Evolutionary conservation across 2,888 invertebrate genomes (phyloP).

Genomic region (Nipponacmea schrenckii): DNA sequence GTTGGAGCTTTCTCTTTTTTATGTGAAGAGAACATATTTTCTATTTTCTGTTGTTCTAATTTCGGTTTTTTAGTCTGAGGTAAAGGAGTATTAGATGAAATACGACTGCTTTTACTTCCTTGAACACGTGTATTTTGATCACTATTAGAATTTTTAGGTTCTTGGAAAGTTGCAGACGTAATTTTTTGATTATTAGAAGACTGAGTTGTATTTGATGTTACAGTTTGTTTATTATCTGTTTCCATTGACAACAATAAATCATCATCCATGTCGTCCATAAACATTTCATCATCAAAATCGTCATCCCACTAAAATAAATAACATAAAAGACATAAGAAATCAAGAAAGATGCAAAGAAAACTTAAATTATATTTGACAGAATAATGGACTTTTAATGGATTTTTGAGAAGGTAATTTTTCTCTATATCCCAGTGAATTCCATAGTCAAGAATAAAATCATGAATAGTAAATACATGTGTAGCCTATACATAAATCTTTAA

Average conservation of each 20-base stretch:
- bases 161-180: no score
- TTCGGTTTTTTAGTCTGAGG: neutral
- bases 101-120: neutral
- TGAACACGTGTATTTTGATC: neutral
- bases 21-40: neutral
- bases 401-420: no score
- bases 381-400: no score
- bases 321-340: neutral
- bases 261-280: slow-evolving; percentile 43
- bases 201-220: no score
- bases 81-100: neutral
- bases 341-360: neutral
- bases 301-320: slow-evolving; percentile 37
- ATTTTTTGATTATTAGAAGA: no score
- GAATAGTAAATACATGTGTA: no score
- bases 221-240: neutral
- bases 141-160: neutral
- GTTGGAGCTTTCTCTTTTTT: slow-evolving; percentile 4
- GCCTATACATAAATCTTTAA: no score
- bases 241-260: slow-evolving; percentile 15
- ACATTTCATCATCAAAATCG: slow-evolving; percentile 33
- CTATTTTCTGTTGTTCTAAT: slow-evolving; percentile 2
- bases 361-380: no score
- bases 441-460: no score
- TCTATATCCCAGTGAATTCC: no score